These are phyloP conservation scores for Ophraella communa DNA, from an alignment of 2,888 invertebrate genomes.

Conservation along the genomic window DNA sequence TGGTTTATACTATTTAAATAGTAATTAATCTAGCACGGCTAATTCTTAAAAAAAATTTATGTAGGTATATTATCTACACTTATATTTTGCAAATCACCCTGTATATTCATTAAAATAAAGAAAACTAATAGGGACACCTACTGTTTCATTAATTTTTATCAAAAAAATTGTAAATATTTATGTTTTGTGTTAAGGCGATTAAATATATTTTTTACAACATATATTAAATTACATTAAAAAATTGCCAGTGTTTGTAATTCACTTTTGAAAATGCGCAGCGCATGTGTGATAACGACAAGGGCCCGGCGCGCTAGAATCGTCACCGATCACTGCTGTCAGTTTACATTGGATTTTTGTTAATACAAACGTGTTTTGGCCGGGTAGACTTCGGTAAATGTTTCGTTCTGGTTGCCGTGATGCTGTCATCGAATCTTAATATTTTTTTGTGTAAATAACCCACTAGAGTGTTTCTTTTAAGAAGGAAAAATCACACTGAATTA, in stretches of 20 bases:
- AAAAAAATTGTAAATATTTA: no score
- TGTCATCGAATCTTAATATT: constrained; percentile 17
- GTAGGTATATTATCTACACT: background rate
- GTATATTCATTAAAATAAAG: background rate
- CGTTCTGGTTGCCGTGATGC: constrained; percentile 24
- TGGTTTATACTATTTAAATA: no score
- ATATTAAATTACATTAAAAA: background rate
- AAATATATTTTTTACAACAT: no score
- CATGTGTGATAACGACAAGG: constrained; percentile 41
- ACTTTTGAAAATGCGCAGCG: constrained; percentile 32
- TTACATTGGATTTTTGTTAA: constrained; percentile 41
- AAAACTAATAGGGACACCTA: no score
- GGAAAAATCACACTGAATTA: constrained; percentile 19
- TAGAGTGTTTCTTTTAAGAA: constrained; percentile 14
- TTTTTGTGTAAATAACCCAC: constrained; percentile 5
- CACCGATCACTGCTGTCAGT: constrained; percentile 45
- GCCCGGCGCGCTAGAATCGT: constrained; percentile 43
- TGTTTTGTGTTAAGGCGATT: no score
- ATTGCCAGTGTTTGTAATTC: constrained; percentile 1
- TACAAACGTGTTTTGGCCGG: constrained; percentile 45
- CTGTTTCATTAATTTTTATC: no score
- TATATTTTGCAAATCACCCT: background rate
- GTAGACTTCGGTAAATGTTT: constrained; percentile 35
- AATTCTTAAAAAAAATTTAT: no score
- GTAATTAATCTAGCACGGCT: no score